phyloP scores from a whole-genome alignment of 1,140 invertebrate species.

The Bombus ignitus region DNA sequence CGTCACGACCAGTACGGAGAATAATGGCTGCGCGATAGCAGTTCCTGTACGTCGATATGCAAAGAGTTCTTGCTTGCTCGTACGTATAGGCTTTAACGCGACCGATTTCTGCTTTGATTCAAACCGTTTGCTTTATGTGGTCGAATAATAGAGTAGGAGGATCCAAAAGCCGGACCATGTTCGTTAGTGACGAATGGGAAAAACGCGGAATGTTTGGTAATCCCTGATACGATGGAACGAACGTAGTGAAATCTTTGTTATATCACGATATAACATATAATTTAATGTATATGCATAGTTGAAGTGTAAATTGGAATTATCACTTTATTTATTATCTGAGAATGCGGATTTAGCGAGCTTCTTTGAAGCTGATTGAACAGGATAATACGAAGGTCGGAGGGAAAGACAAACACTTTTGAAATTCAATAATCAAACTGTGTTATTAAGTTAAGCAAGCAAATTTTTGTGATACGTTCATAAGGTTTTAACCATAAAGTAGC shows the following conservation, averaged over 20 bases:
- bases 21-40: constrained; percentile 54
- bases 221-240: background rate
- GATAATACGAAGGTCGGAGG: too few species aligned
- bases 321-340: too few species aligned
- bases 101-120: constrained; percentile 12
- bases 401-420: too few species aligned
- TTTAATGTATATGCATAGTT: too few species aligned
- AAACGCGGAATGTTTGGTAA: background rate
- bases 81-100: background rate
- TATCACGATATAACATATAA: too few species aligned
- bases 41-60: constrained; percentile 24
- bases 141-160: constrained; percentile 27
- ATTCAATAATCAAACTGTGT: too few species aligned
- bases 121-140: constrained; percentile 16
- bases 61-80: constrained; percentile 14
- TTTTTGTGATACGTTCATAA: constrained; percentile 63
- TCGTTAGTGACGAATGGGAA: background rate
- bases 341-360: too few species aligned
- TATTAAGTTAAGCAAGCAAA: constrained; percentile 2
- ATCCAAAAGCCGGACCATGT: background rate
- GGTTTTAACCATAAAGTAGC: constrained; percentile 66
- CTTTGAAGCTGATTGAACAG: too few species aligned
- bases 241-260: too few species aligned
- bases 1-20: constrained; percentile 48
- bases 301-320: too few species aligned